phyloP scores from a whole-genome alignment of 2,113 vertebrate species.

The Globicephala melas region DNA sequence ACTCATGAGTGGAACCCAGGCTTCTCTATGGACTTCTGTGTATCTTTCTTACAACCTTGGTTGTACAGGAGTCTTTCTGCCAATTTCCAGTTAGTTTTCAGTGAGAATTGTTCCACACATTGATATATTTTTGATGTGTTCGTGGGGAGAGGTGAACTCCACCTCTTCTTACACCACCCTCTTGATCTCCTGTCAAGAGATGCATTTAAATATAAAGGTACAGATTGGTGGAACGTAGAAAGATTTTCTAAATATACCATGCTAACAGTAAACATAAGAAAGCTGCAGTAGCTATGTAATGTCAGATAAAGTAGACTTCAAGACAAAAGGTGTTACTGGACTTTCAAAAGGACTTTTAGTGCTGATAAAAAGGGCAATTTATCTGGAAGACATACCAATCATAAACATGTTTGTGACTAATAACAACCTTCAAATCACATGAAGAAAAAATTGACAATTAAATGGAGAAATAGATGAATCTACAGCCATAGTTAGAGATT shows the following conservation, averaged over 20 bases:
- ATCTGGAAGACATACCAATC: not conserved
- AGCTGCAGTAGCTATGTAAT: not conserved
- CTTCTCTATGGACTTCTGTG: not conserved
- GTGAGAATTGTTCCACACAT: not conserved
- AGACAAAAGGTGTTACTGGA: not conserved
- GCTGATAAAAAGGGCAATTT: not conserved
- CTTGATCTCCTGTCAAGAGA: not conserved
- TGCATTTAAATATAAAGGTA: not conserved
- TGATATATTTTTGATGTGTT: not conserved
- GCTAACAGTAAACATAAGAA: not conserved
- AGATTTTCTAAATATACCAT: no score
- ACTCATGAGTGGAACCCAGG: not conserved
- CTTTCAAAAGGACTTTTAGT: not conserved
- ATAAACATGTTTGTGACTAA: not conserved
- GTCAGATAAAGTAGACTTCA: not conserved
- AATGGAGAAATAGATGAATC: not conserved
- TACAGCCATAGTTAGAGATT: not conserved
- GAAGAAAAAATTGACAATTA: not conserved
- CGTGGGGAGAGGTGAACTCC: not conserved
- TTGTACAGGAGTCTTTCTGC: not conserved
- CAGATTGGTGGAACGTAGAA: not conserved
- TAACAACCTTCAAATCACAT: not conserved
- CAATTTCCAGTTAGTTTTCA: not conserved
- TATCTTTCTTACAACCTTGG: not conserved
- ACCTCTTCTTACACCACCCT: not conserved